Evolutionary conservation across 2,888 invertebrate species (phyloP), one percentile per base, ranked within the genome.

Genomic region (Thereva unica): DNA sequence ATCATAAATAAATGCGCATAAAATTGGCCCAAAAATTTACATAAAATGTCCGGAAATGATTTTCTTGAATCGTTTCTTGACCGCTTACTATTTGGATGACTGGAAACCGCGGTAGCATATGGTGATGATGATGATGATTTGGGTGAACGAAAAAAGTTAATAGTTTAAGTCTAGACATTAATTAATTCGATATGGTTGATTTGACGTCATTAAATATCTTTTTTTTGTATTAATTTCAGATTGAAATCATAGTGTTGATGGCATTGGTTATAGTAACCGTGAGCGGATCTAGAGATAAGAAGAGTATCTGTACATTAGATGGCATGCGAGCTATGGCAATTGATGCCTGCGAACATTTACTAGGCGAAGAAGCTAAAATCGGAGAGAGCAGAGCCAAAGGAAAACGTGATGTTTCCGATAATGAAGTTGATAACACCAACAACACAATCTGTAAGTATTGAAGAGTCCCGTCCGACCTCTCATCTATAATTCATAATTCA

Each of bases 281-380:
- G 35, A 53, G 52, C 37, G 53, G 42, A 64, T 35, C 10, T 8
- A 10, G 37, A 4, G 44, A 44, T 42, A 44, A 44, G 10, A 44
- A 64, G 41, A 9, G 65, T n/a, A 49, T 56, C 7, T 67, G 66
- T n/a, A 67, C 61, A 23, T 41, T 67, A 34, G 66, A 67, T 40
- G 66, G 47, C 47, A 67, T 67, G 66, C 59, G 54, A 41, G 42
- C 54, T 12, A 44, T 67, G 42, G 66, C 66, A 8, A 54, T 61
- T 5, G 66, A 67, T 54, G 66, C 66, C 47, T 67, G 66, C n/a
- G 66, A 67, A 59, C 55, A 56, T 34, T n/a, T 65, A 49, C 57
- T 66, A 2, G 23, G 23, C 2, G 23, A 23, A 23, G 23, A 23
- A 23, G 23, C 12, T 57, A 66, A 57, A 66, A 44, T 56, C 12